These are phyloP conservation scores for Gobius niger DNA, from an alignment of 2,113 vertebrate species.

Conservation along the genomic window DNA sequence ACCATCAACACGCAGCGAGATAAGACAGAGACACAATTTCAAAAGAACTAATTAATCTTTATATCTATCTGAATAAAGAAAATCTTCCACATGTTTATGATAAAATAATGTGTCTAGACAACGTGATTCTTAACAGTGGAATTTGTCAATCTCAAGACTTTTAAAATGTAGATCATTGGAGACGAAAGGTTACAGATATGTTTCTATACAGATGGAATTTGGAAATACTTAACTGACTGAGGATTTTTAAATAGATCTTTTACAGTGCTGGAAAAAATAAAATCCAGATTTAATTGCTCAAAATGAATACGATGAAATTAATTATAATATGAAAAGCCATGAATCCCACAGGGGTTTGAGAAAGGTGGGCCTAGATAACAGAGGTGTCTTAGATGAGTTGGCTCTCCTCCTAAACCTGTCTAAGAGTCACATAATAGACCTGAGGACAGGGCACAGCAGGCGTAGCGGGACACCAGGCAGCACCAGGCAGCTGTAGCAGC, in stretches of 20 bases:
- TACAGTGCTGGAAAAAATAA: too few relatives aligned
- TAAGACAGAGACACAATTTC: slow-evolving; percentile 46
- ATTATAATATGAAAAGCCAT: too few relatives aligned
- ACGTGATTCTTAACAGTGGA: neutral
- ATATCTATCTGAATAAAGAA: slow-evolving; percentile 52
- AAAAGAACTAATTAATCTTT: slow-evolving; percentile 74
- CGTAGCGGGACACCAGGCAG: slow-evolving; percentile 72
- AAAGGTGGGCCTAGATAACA: neutral
- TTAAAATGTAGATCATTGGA: neutral
- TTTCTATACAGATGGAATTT: too few relatives aligned
- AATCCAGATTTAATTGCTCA: too few relatives aligned
- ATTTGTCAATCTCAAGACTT: neutral
- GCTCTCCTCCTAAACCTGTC: slow-evolving; percentile 27
- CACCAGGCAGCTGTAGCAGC: slow-evolving; percentile 68
- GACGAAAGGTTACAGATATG: too few relatives aligned
- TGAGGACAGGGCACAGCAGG: slow-evolving; percentile 57
- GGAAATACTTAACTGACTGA: too few relatives aligned
- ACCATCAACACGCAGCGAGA: slow-evolving; percentile 44
- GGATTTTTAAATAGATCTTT: too few relatives aligned
- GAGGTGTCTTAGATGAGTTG: slow-evolving; percentile 53
- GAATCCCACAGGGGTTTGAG: too few relatives aligned
- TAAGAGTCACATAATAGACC: slow-evolving; percentile 66
- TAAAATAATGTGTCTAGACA: neutral
- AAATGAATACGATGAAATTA: too few relatives aligned
- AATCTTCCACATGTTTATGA: neutral